Conservation (phyloP, 2,797 vertebrate species). For the Megalops cyprinoides region DNA sequence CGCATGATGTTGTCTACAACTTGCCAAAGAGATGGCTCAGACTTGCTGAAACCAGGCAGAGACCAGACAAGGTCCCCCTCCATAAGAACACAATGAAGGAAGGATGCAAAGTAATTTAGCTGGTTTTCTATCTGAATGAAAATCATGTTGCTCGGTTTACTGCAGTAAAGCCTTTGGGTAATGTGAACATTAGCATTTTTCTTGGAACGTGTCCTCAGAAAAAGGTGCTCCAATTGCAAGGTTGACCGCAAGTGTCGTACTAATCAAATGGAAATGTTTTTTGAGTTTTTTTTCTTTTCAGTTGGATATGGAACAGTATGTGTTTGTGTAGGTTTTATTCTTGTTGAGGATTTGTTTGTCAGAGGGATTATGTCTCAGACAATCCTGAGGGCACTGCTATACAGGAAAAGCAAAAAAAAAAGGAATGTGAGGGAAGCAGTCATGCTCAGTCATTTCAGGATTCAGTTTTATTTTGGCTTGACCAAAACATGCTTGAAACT, state of each 20-base stretch:
- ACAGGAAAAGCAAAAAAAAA: too few species aligned
- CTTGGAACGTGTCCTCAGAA: slow-evolving; percentile 46
- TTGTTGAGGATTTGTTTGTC: too few species aligned
- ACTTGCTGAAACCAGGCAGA: slow-evolving; percentile 59
- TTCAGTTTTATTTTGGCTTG: too few species aligned
- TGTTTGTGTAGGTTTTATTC: too few species aligned
- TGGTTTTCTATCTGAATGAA: slow-evolving; percentile 62
- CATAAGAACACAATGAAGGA: slow-evolving; percentile 30
- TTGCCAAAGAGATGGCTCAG: slow-evolving; percentile 55
- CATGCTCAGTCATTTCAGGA: too few species aligned
- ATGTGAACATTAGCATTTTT: slow-evolving; percentile 56
- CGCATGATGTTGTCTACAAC: slow-evolving; percentile 57
- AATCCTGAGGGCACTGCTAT: too few species aligned
- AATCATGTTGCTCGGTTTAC: slow-evolving; percentile 59
- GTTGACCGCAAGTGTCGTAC: neutral
- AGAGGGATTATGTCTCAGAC: too few species aligned
- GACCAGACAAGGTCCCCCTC: slow-evolving; percentile 48
- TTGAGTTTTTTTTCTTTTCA: slow-evolving; percentile 1
- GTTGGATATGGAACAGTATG: neutral
- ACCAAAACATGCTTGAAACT: too few species aligned
- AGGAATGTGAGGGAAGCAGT: too few species aligned
- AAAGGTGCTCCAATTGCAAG: slow-evolving; percentile 5
- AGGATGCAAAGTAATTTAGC: slow-evolving; percentile 36
- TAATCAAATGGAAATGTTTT: neutral
- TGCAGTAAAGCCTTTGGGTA: slow-evolving; percentile 56